Base-by-base conservation (phyloP, 2,797 vertebrate genomes). In the Labeo calbasu region DNA sequence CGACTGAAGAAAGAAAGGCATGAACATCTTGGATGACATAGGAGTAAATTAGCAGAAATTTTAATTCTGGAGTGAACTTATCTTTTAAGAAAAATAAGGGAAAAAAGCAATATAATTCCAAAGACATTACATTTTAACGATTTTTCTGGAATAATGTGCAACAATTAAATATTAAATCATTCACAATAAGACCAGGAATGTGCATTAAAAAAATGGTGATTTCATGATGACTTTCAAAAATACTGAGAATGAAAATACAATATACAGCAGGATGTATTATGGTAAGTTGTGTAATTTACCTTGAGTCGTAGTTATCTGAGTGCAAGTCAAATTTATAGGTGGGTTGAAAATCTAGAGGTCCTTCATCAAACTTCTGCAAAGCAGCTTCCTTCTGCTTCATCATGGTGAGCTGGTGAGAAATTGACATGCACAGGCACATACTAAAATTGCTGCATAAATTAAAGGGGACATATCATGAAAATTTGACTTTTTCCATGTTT, bases 261-360 rank as follows among this genome's bases (percentile, higher is more conserved):
- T 32, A 25, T 55, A 75, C 28, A 14, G 32, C 13, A 77, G 21
- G 21, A 43, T 59, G 6, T 28, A 63, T 25, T 63, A 8, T 25
- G 53, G 50, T 25, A 53, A 14, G 25, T 48, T 77, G 59, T 48
- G 50, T 28, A 4, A 15, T 4, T 84, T 94, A 99, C 98, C 98
- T 99, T 92, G 96, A 97, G 89, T 99, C 98, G 13, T 99, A 99
- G 0, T 92, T 94, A 43, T 96, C 92, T 0, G 97, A 97, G 92
- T 96, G 93, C 68, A 94, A 90, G 90, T 99, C 97, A 92, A 98
- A 99, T 91, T 99, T 99, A 94, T 97, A 99, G 0, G 97, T 99
- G 80, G 98, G 98, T 14, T 95, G 96, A 90, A 99, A 99, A 88
- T 95, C 94, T 85, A 99, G 92, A 15, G 96, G 94, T 3, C 98